Conservation (phyloP, 2,113 vertebrate genomes). For the Tetrao urogallus region DNA sequence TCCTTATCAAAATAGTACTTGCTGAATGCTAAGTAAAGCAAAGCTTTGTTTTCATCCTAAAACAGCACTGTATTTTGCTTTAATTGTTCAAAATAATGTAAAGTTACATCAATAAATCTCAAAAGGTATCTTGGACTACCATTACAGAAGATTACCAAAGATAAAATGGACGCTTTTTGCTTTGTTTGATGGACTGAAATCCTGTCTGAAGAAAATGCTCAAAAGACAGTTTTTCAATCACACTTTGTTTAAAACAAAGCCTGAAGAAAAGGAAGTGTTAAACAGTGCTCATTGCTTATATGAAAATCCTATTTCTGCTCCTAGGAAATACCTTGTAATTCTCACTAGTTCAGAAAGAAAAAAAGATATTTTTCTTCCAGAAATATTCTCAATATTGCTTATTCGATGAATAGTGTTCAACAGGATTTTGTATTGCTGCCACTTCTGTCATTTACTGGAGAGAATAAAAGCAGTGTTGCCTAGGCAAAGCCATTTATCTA, state of each 20-base stretch:
- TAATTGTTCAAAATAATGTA: neutral
- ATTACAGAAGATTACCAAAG: neutral
- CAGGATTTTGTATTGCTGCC: neutral
- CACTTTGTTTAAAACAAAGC: neutral
- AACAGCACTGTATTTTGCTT: neutral
- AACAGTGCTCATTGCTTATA: neutral
- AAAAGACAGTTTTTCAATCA: neutral
- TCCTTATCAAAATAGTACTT: neutral
- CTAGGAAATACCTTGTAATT: neutral
- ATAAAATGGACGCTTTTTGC: neutral
- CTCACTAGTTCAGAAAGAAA: neutral
- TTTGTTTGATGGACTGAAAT: neutral
- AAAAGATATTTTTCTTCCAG: neutral
- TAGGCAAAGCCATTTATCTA: neutral
- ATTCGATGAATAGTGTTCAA: neutral
- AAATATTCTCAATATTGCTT: neutral
- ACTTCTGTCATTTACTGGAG: neutral
- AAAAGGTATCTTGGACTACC: neutral
- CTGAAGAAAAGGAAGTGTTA: neutral
- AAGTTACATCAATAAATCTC: neutral
- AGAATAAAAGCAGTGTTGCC: neutral
- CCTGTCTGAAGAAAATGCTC: neutral
- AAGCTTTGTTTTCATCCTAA: neutral
- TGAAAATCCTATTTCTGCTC: neutral
- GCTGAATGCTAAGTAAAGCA: neutral